Evolutionary conservation across 2,113 vertebrate species (phyloP), one percentile per base, ranked within the genome.

Genomic region (Daubentonia madagascariensis): DNA sequence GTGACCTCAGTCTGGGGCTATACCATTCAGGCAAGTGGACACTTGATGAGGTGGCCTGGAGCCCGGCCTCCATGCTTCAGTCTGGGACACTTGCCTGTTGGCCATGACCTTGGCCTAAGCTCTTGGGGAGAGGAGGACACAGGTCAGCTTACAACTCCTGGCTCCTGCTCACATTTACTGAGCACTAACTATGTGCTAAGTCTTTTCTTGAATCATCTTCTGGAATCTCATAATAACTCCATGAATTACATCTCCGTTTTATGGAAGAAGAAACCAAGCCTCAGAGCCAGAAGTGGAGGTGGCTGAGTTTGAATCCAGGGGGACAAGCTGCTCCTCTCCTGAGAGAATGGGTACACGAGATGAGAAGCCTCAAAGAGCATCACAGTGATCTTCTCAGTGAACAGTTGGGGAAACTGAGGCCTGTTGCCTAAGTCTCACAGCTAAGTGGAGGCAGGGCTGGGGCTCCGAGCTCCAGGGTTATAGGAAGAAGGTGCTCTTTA

Each of bases 301-400:
- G 8, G 43, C 10, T 8, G 43, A 70, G 37, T 72, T 35, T 73
- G 85, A 65, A 37, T 14, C n/a, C 57, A 43, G 61, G 67, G 52
- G 32, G 59, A 30, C 35, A 32, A 59, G 35, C 25, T 30, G 25
- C 63, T 52, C 18, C 37, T 95, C 20, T 93, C 25, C 73, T 50
- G 63, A 57, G 70, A 54, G 20, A 17, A 10, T 16, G n/a, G 75
- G 37, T 7, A 8, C 43, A 5, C 17, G 63, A 72, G 30, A 25
- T 13, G n/a, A 35, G 54, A 73, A 2, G 48, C 18, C 37, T 54
- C 63, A 4, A 4, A 17, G 32, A 89, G 61, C 18, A 17, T 13
- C 43, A 14, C 43, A 4, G 0, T 20, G n/a, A 17, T 65, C 17
- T 2, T 1, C 1, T 30, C 35, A 8, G 43, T 12, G 59, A 54